A percentile compares a stretch with the other conserved stretches of the same genome.
Evolutionary conservation across 2,888 invertebrate species (phyloP).

Genomic region (Drosophila hamatofila): DNA sequence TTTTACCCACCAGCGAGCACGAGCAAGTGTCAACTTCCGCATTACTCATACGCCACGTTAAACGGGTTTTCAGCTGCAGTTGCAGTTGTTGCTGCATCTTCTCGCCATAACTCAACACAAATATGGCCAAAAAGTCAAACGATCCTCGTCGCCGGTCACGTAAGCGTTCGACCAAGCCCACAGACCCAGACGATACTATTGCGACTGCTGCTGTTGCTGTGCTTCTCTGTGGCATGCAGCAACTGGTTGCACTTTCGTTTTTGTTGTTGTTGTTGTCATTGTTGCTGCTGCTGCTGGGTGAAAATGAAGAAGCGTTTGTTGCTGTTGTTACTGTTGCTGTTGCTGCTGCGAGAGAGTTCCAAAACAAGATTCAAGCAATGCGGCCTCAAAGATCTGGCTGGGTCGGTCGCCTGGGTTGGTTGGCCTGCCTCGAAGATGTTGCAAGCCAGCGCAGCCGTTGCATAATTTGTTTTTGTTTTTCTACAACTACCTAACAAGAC

Average conservation of each 20-base stretch:
- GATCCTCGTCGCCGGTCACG: constrained; percentile 70
- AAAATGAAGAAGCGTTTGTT: constrained; percentile 76
- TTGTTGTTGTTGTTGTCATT: constrained; percentile 57
- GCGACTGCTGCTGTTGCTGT: constrained; percentile 5
- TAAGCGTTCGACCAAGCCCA: constrained; percentile 76
- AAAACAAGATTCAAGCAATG: constrained; percentile 54
- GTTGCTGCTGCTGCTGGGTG: constrained; percentile 64
- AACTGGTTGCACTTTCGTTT: constrained; percentile 75
- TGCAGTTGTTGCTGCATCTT: constrained; percentile 62
- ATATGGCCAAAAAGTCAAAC: constrained; percentile 79
- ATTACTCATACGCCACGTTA: constrained; percentile 71
- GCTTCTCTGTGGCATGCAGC: constrained; percentile 26
- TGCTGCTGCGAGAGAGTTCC: constrained; percentile 54
- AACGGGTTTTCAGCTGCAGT: constrained; percentile 53
- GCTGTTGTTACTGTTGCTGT: constrained; percentile 24
- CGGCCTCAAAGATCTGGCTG: constrained; percentile 52
- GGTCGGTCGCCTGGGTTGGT: constrained; percentile 36
- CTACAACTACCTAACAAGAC: constrained; percentile 41
- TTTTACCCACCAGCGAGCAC: constrained; percentile 71
- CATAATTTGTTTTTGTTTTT: constrained; percentile 74
- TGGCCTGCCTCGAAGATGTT: constrained; percentile 68
- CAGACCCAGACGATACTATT: constrained; percentile 46
- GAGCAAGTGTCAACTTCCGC: constrained; percentile 78
- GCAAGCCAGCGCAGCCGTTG: constrained; percentile 66
- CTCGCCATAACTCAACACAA: constrained; percentile 76